Evolutionary conservation across 2,797 vertebrate species (phyloP).

Genomic region (Tenualosa ilisha): DNA sequence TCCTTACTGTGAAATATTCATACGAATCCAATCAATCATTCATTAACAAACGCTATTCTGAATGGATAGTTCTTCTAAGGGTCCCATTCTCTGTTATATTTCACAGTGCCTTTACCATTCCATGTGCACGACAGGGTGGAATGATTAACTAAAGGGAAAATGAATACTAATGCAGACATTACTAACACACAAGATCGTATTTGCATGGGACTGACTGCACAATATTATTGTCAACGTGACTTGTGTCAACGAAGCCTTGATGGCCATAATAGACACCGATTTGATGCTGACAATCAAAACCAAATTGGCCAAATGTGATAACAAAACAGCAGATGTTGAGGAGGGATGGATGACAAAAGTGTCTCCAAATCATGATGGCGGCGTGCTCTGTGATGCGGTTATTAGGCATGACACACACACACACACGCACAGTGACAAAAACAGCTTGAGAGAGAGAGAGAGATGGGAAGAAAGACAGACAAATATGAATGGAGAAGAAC

Average conservation of each 20-base stretch:
- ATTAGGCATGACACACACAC: not conserved
- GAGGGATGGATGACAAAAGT: constrained; percentile 22
- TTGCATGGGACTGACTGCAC: not conserved
- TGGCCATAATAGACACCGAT: constrained; percentile 5
- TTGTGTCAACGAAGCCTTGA: not conserved
- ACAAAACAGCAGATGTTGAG: constrained; percentile 43
- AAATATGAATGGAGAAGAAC: not conserved
- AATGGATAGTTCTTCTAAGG: not conserved
- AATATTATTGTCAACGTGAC: not conserved
- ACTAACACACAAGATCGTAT: not conserved
- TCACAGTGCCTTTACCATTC: not conserved
- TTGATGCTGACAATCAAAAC: constrained; percentile 38
- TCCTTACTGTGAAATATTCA: constrained; percentile 12
- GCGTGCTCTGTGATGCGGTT: not conserved
- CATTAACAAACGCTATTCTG: not conserved
- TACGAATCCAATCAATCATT: constrained; percentile 15
- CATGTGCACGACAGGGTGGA: not conserved
- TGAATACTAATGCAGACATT: not conserved
- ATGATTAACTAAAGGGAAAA: not conserved
- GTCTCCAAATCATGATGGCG: not conserved
- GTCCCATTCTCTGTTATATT: not conserved
- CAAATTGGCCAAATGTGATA: constrained; percentile 32
- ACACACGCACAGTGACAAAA: not conserved
- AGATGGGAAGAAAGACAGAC: not conserved
- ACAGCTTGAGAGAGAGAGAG: not conserved